These are phyloP conservation scores for Arctocebus calabarensis DNA, from an alignment of 2,797 vertebrate species.

Conservation along the genomic window DNA sequence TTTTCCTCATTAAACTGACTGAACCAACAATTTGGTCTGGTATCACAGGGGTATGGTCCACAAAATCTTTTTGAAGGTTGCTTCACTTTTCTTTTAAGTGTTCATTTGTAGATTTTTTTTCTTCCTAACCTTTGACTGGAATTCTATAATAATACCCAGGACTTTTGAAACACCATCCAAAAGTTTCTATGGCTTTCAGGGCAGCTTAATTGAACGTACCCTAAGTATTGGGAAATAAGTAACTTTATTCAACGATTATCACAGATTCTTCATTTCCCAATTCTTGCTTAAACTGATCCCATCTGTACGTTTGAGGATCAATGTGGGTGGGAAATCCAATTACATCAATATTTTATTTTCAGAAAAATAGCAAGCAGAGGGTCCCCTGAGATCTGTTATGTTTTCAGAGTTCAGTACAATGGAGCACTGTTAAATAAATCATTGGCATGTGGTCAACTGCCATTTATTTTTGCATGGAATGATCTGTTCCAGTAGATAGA, in stretches of 20 bases:
- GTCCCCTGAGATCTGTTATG: constrained; percentile 83
- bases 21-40: neutral
- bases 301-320: constrained; percentile 83
- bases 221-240: constrained; percentile 81
- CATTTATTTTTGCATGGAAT: constrained; percentile 88
- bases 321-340: constrained; percentile 86
- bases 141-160: constrained; percentile 68
- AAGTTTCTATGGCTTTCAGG: constrained; percentile 71
- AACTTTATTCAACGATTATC: constrained; percentile 77
- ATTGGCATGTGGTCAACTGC: constrained; percentile 86
- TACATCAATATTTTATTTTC: constrained; percentile 88
- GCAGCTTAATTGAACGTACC: constrained; percentile 82
- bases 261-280: constrained; percentile 79
- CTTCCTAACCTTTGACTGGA: constrained; percentile 74
- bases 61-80: constrained; percentile 59
- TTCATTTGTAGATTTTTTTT: constrained; percentile 79
- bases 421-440: constrained; percentile 86
- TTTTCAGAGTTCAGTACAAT: constrained; percentile 85
- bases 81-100: constrained; percentile 75
- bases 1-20: constrained; percentile 21
- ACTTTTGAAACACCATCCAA: constrained; percentile 73
- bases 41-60: neutral
- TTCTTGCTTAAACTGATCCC: constrained; percentile 84
- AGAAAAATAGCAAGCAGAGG: constrained; percentile 82
- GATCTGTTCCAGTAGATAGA: constrained; percentile 88